These are phyloP conservation scores for Sebastes schlegelii DNA, from an alignment of 2,113 vertebrate species.

Conservation along the genomic window DNA sequence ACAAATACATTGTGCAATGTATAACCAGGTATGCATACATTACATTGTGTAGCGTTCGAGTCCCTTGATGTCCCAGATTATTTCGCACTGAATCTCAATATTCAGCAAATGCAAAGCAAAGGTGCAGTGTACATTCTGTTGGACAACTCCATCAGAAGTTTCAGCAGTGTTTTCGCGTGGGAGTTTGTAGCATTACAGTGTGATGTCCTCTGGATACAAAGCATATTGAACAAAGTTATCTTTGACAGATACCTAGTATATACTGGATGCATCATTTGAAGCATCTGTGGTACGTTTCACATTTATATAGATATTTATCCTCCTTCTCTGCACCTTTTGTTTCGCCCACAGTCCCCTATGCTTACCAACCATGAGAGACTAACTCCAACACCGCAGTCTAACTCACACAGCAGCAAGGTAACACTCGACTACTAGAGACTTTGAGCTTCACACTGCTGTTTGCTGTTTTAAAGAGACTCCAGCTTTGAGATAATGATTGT, in stretches of 20 bases:
- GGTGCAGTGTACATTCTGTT: not conserved
- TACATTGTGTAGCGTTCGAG: not conserved
- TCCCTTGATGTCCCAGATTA: conserved; percentile 1
- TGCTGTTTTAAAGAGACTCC: no score
- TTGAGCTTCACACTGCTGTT: not conserved
- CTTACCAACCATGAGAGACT: conserved; percentile 63
- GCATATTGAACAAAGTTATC: conserved; percentile 15
- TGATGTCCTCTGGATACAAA: conserved; percentile 31
- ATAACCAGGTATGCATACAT: conserved; percentile 4
- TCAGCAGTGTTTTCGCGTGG: conserved; percentile 14
- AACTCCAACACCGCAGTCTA: conserved; percentile 45
- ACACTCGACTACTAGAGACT: not conserved
- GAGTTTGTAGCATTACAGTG: conserved; percentile 23
- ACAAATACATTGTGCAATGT: not conserved
- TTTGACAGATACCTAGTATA: no score
- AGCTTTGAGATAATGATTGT: no score
- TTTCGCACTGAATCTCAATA: conserved; percentile 18
- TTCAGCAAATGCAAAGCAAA: not conserved
- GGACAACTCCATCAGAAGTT: conserved; percentile 21
- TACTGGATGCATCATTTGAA: conserved; percentile 3
- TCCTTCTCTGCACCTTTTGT: conserved; percentile 42
- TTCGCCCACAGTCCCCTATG: conserved; percentile 67
- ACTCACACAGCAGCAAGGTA: conserved; percentile 76
- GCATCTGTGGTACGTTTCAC: conserved; percentile 1
- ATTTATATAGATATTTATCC: conserved; percentile 33